These are phyloP conservation scores for Limnephilus lunatus DNA, from an alignment of 2,888 invertebrate genomes.

Conservation along the genomic window DNA sequence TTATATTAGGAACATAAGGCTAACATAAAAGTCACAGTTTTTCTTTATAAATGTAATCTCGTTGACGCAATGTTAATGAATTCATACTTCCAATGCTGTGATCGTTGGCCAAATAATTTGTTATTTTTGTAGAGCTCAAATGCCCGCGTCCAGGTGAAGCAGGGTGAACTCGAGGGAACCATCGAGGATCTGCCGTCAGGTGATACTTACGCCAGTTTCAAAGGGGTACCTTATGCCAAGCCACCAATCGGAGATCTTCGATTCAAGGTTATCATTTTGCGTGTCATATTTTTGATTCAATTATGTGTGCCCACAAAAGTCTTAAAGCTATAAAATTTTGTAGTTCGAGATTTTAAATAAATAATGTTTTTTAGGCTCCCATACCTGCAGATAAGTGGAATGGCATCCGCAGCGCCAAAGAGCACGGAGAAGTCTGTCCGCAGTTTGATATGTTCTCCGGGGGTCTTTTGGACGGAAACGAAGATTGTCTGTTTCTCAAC, in stretches of 20 bases:
- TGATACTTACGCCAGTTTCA: conserved; percentile 73
- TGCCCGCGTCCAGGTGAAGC: conserved; percentile 70
- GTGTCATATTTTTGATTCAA: neutral
- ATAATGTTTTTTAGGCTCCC: conserved; percentile 70
- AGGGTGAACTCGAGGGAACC: conserved; percentile 72
- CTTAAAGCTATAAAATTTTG: neutral
- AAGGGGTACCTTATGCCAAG: conserved; percentile 80
- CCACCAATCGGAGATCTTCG: conserved; percentile 78
- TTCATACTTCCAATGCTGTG: neutral
- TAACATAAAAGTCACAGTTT: no score
- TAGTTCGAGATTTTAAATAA: neutral
- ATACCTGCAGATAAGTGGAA: conserved; percentile 70
- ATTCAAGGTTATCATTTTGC: conserved; percentile 75
- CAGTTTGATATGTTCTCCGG: conserved; percentile 71
- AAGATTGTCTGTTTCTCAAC: conserved; percentile 74
- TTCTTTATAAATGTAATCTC: neutral
- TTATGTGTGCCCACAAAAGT: neutral
- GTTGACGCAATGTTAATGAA: neutral
- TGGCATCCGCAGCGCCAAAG: conserved; percentile 71
- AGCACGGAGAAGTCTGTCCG: conserved; percentile 70
- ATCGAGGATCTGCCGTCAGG: conserved; percentile 69
- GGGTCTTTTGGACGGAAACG: conserved; percentile 67
- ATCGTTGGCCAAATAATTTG: neutral
- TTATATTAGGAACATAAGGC: no score
- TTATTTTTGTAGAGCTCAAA: conserved; percentile 67